phyloP scores from a whole-genome alignment of 2,888 invertebrate species.

The Pollenia amentaria region DNA sequence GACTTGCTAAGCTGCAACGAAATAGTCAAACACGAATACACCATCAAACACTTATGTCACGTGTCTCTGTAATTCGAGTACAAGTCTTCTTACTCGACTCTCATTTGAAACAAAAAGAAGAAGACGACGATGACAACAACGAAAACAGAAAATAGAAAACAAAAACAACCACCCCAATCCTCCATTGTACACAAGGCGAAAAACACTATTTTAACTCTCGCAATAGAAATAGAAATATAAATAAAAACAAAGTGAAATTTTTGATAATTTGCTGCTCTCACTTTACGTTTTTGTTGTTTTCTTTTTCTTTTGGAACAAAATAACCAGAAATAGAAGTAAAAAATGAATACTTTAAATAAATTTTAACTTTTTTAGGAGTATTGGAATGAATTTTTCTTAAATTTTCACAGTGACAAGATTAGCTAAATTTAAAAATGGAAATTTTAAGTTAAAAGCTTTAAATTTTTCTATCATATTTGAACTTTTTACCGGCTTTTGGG shows the following conservation, averaged over 20 bases:
- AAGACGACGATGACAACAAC: conserved; percentile 10
- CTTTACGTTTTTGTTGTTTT: conserved; percentile 55
- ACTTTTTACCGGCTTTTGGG: conserved; percentile 52
- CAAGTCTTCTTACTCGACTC: conserved; percentile 62
- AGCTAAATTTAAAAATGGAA: conserved; percentile 16
- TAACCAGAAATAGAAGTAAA: conserved; percentile 63
- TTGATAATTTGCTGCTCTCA: conserved; percentile 50
- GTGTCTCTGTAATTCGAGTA: conserved; percentile 64
- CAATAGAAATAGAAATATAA: conserved; percentile 67
- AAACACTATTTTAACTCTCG: conserved; percentile 52
- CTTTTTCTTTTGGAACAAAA: conserved; percentile 62
- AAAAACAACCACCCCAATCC: conserved; percentile 71
- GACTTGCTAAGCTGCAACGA: conserved; percentile 39
- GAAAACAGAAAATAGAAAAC: conserved; percentile 54
- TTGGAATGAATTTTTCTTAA: conserved; percentile 25
- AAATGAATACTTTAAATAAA: conserved; percentile 53
- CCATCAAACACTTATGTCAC: conserved; percentile 66
- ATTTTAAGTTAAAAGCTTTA: conserved; percentile 26
- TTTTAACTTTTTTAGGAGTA: conserved; percentile 49
- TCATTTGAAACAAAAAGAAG: conserved; percentile 37
- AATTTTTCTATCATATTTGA: conserved; percentile 6
- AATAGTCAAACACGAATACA: conserved; percentile 61
- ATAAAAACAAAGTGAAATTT: conserved; percentile 70
- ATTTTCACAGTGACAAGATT: background rate
- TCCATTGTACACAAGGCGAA: conserved; percentile 54